Base-by-base conservation (phyloP, 2,888 invertebrate genomes). In the Hedya salicella region DNA sequence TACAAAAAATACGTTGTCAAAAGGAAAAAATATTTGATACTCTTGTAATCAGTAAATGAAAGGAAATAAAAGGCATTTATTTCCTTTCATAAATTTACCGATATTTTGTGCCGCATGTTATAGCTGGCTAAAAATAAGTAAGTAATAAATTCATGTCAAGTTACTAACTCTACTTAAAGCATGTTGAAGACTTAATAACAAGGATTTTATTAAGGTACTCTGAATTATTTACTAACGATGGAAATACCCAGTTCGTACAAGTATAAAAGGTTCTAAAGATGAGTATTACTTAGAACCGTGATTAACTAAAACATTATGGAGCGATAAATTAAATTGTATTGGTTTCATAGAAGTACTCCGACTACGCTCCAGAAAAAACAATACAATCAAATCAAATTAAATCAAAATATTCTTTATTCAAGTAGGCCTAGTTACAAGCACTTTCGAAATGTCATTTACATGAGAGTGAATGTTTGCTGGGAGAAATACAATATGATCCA, bases 151-250 rank as follows among this genome's bases (percentile, higher is more conserved):
- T 57, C 40, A 49, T 19, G 3, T 14, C 56, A 25, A 19, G 19
- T n/a, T 63, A 48, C 17, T 40, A 46, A 13, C n/a, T n/a, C n/a
- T 17, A 56, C 32, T 32, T 49, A 1, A 56, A 42, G 40, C 14
- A 42, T 32, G 62, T 63, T 48, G 56, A 30, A 49, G 5, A 63
- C 42, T 50, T 57, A 63, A 63, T 63, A 49, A 63, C 40, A 56
- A n/a, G 17, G 17, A 40, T 39, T 49, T 57, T 19, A 42, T 25
- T 25, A 25, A 36, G 11, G 48, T 17, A 16, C 19, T 19, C 6
- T 42, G 50, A 21, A 63, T 40, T 44, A 36, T 17, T 11, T 9
- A 54, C 21, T 54, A 14, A 54, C 14, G 21, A 21, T 11, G 11
- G 16, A 40, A 53, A 21, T 9, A 19, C 5, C 3, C 6, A 11